Base-by-base conservation (phyloP, 2,113 vertebrate genomes). In the Montifringilla adamsi region DNA sequence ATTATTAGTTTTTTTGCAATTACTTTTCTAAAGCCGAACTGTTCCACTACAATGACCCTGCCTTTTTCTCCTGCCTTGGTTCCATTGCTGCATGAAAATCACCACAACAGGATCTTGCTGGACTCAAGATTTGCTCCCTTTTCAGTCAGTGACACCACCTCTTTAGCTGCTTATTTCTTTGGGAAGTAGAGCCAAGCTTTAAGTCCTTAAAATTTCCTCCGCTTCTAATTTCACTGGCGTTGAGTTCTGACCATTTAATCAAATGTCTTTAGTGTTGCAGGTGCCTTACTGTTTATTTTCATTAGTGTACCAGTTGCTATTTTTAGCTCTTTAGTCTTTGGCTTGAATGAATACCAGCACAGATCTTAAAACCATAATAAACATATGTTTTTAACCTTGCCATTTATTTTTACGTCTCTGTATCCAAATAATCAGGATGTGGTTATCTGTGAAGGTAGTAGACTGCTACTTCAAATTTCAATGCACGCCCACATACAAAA, bases 381-480 rank as follows among this genome's bases (percentile, higher is more conserved):
- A 95, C 77, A 62, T 90, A 95, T 96, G 93, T 97, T 95, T 98
- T 98, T 97, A 98, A 97, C 96, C 89, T 97, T 85, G 56, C 64
- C 74, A 73, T 97, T 98, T 98, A 97, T 98, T 98, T 98, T 98
- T 97, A 97, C 76, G 91, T 95, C 91, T 92, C 93, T 90, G 30
- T 95, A 84, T 97, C 97, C 95, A 96, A 96, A 97, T 98, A 97
- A 97, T 97, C 97, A 98, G 98, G 98, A 98, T 98, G 98, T 98
- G 98, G 98, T 97, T 97, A 96, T 96, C 96, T 96, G 94, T 91
- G 88, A 95, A 97, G 94, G 96, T 93, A 92, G 94, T 68, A 94
- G 84, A 89, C 68, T 89, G 82, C 60, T 60, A 92, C 95, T 96
- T 97, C 96, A 96, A 97, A 97, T 95, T 96, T 94, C 93, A 95